Conservation (phyloP, 1,140 invertebrate genomes). For the Drosophila ohnishii region DNA sequence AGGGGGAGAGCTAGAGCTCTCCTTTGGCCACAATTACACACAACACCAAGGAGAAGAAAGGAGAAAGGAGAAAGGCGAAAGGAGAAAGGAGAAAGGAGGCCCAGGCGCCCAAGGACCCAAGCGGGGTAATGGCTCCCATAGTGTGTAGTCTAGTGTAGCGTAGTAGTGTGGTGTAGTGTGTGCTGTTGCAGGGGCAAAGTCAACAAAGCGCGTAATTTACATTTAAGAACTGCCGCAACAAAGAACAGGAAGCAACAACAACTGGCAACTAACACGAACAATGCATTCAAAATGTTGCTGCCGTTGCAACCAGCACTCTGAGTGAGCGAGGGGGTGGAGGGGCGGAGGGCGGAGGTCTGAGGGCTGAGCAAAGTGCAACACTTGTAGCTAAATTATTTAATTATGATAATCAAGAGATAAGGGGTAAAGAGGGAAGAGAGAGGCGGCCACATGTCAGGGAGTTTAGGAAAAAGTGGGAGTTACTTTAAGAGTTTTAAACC, state of each 20-base stretch:
- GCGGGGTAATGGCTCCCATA: slow-evolving; percentile 7
- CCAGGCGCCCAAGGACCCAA: not conserved
- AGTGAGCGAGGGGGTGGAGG: not conserved
- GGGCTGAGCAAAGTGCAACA: slow-evolving; percentile 64
- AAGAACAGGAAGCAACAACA: slow-evolving; percentile 71
- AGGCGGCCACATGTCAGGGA: slow-evolving; percentile 7
- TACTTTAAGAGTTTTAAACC: not conserved
- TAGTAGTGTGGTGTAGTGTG: slow-evolving; percentile 1
- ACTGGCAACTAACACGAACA: slow-evolving; percentile 55
- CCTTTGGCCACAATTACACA: slow-evolving; percentile 46
- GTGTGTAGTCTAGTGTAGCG: slow-evolving; percentile 11
- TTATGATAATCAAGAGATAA: slow-evolving; percentile 71
- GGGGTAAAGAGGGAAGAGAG: not conserved
- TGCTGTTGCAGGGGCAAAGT: slow-evolving; percentile 57
- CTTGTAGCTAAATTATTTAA: slow-evolving; percentile 76
- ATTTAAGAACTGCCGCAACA: slow-evolving; percentile 77
- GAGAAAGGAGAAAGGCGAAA: not conserved
- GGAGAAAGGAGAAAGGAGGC: not conserved
- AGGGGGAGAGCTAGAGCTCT: not conserved
- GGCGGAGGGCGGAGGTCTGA: not conserved
- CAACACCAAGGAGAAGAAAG: not conserved
- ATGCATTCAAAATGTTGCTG: slow-evolving; percentile 41
- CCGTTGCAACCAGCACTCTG: slow-evolving; percentile 38
- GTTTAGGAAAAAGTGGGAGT: not conserved
- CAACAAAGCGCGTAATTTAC: slow-evolving; percentile 79